Conservation (phyloP, 1,140 invertebrate species). For the Cyclina sinensis region DNA sequence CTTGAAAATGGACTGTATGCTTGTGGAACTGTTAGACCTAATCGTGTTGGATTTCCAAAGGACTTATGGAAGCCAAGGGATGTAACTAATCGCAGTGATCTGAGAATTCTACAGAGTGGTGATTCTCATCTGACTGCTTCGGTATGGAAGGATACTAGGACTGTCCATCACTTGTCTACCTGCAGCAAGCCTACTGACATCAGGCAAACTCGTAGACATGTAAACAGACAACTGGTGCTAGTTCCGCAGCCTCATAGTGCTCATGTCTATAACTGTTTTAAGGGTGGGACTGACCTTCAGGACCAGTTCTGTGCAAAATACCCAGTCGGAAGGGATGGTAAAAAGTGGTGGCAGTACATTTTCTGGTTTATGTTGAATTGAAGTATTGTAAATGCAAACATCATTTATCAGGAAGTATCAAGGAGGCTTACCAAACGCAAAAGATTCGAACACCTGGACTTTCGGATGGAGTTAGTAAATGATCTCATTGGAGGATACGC, state of each 20-base stretch:
- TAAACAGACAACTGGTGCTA: not conserved
- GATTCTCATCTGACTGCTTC: not conserved
- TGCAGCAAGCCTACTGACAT: not conserved
- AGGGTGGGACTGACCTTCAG: constrained; percentile 18
- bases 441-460: not conserved
- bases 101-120: constrained; percentile 18
- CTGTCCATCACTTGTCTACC: not conserved
- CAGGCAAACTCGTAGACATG: not conserved
- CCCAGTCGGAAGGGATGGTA: not conserved
- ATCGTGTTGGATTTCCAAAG: not conserved
- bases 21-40: constrained; percentile 18
- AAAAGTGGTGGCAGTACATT: constrained; percentile 30
- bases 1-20: constrained; percentile 20
- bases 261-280: not conserved
- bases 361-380: constrained; percentile 27
- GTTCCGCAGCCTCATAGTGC: not conserved
- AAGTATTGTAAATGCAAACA: not conserved
- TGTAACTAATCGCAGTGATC: not conserved
- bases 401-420: not conserved
- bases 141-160: constrained; percentile 23
- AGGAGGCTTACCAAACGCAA: not conserved
- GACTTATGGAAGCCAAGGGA: not conserved
- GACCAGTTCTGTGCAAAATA: not conserved
- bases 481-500: not conserved
- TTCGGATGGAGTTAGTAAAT: not conserved